Conservation (phyloP, 1,140 invertebrate genomes). For the Tetragonula clypearis region DNA sequence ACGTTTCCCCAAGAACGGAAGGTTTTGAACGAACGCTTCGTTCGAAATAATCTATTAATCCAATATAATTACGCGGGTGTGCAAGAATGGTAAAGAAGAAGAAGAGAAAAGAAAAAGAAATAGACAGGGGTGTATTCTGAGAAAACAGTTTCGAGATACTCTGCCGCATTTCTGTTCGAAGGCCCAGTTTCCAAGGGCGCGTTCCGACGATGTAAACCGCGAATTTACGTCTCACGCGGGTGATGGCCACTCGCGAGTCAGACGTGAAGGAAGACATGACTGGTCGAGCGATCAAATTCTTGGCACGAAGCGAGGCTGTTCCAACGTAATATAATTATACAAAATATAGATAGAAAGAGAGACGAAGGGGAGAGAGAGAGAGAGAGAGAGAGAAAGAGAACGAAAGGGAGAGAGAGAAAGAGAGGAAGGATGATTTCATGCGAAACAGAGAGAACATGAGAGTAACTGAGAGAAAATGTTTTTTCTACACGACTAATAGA, state of each 20-base stretch:
- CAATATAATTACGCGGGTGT: not conserved
- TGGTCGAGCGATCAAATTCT: conserved; percentile 42
- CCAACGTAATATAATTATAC: conserved; percentile 59
- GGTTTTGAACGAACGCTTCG: too few species aligned
- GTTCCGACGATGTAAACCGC: not conserved
- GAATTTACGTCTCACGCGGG: not conserved
- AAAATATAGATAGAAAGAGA: conserved; percentile 50
- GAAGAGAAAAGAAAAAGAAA: not conserved
- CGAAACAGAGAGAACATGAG: conserved; percentile 22
- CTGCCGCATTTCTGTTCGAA: not conserved
- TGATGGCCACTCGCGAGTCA: not conserved
- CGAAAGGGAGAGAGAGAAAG: conserved; percentile 37
- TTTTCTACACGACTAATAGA: conserved; percentile 68
- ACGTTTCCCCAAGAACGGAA: not conserved
- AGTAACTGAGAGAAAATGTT: conserved; percentile 52
- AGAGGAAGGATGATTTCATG: conserved; percentile 13
- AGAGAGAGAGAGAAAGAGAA: conserved; percentile 34
- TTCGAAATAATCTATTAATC: not conserved
- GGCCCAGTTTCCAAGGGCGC: not conserved
- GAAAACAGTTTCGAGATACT: not conserved
- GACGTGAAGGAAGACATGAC: not conserved
- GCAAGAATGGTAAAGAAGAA: not conserved
- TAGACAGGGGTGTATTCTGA: not conserved
- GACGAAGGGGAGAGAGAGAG: conserved; percentile 19
- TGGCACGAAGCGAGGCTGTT: conserved; percentile 56